A percentile compares a stretch with the other conserved stretches of the same genome.
Conservation (phyloP, 2,888 invertebrate genomes). For the Artemia sinica region DNA sequence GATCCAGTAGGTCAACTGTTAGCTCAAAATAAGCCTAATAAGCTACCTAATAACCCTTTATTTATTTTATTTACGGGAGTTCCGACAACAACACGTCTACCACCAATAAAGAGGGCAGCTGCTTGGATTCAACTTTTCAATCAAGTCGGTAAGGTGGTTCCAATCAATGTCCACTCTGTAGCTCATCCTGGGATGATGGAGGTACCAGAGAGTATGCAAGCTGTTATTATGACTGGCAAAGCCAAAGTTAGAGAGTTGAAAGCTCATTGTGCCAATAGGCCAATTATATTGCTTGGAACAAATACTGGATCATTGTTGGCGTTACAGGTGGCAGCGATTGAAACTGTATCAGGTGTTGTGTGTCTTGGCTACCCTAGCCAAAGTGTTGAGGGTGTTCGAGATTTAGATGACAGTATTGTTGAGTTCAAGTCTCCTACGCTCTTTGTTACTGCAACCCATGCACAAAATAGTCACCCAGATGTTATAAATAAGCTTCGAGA, state of each 20-base stretch:
- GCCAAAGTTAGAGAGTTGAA: slow-evolving; percentile 53
- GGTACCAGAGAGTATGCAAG: slow-evolving; percentile 38
- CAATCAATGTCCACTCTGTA: slow-evolving; percentile 39
- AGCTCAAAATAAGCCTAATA: slow-evolving; percentile 44
- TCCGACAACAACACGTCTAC: not conserved
- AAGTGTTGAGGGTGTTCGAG: slow-evolving; percentile 52
- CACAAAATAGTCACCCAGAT: slow-evolving; percentile 35
- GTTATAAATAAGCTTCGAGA: not conserved
- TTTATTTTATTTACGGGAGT: not conserved
- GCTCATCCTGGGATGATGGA: slow-evolving; percentile 22
- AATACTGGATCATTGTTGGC: slow-evolving; percentile 30
- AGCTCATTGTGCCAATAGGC: slow-evolving; percentile 46
- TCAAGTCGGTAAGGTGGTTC: slow-evolving; percentile 48
- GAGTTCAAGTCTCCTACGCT: slow-evolving; percentile 53
- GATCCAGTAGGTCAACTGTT: slow-evolving; percentile 47
- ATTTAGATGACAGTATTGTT: slow-evolving; percentile 52
- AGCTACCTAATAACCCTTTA: slow-evolving; percentile 24
- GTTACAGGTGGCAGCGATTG: slow-evolving; percentile 45
- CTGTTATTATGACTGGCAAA: slow-evolving; percentile 39
- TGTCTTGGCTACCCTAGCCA: slow-evolving; percentile 59
- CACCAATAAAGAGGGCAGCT: not conserved
- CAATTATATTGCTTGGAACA: slow-evolving; percentile 35
- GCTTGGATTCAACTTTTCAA: slow-evolving; percentile 24
- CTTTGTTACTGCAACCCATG: slow-evolving; percentile 60
- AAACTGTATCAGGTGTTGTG: slow-evolving; percentile 51